These are phyloP conservation scores for Gobio gobio DNA, from an alignment of 2,113 vertebrate genomes.

Conservation along the genomic window DNA sequence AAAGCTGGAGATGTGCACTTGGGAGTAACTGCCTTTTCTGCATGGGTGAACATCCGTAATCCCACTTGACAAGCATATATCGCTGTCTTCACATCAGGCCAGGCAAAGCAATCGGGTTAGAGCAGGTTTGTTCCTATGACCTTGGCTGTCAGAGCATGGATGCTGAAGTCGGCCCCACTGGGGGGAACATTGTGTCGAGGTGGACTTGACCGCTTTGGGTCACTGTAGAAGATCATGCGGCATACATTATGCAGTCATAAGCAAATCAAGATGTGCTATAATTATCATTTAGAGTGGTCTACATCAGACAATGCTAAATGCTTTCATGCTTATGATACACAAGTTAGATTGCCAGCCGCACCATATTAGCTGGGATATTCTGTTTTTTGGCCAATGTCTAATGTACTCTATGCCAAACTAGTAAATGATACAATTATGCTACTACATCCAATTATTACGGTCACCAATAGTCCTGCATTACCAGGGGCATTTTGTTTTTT, in stretches of 20 bases:
- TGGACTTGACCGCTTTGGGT: constrained; percentile 23
- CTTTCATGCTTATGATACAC: neutral
- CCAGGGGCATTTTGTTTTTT: neutral
- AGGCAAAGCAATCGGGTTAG: constrained; percentile 29
- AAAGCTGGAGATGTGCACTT: constrained; percentile 39
- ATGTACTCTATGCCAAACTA: neutral
- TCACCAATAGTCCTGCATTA: neutral
- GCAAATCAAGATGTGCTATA: constrained; percentile 17
- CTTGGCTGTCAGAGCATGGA: constrained; percentile 36
- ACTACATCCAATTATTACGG: neutral
- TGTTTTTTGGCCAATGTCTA: neutral
- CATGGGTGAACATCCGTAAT: constrained; percentile 48
- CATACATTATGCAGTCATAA: constrained; percentile 32
- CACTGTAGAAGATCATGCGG: constrained; percentile 7
- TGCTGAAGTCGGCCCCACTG: constrained; percentile 8
- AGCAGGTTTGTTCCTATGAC: constrained; percentile 37
- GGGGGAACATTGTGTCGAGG: constrained; percentile 23
- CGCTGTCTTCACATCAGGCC: constrained; percentile 39
- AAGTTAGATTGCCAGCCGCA: neutral
- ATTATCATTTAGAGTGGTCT: constrained; percentile 21
- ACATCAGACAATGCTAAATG: neutral
- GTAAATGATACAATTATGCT: neutral
- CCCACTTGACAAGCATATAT: constrained; percentile 52
- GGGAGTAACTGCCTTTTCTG: constrained; percentile 48
- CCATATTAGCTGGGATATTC: neutral